Percentiles rank a stretch among this genome's conserved stretches.
These are phyloP conservation scores for Ibycter americanus DNA, from an alignment of 2,797 vertebrate species.

Conservation along the genomic window DNA sequence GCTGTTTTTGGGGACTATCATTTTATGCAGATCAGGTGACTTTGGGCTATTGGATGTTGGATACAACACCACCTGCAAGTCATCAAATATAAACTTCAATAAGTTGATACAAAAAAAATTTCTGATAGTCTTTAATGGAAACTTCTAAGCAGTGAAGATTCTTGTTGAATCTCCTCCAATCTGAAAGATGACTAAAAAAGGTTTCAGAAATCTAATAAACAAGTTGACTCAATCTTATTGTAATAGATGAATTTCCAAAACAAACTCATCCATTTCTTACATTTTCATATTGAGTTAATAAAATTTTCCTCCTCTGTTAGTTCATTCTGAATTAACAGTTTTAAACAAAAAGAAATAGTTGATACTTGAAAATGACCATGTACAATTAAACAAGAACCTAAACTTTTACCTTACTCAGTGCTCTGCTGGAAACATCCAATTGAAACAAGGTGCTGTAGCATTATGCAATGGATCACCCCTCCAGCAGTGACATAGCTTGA, in stretches of 20 bases:
- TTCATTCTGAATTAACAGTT: conserved; percentile 45
- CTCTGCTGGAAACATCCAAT: not conserved
- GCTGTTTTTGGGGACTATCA: conserved; percentile 93
- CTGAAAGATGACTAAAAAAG: not conserved
- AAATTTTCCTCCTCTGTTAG: conserved; percentile 28
- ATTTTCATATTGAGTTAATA: conserved; percentile 31
- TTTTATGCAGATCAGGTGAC: conserved; percentile 89
- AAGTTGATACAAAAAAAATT: not conserved
- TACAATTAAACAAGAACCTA: not conserved
- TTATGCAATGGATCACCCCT: not conserved
- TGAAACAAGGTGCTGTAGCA: not conserved
- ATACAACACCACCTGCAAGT: conserved; percentile 87
- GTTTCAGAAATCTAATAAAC: not conserved
- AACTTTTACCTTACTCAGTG: not conserved
- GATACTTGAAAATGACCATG: conserved; percentile 21
- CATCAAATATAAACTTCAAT: conserved; percentile 26
- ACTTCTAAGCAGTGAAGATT: not conserved
- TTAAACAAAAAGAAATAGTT: not conserved
- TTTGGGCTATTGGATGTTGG: conserved; percentile 93
- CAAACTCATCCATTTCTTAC: conserved; percentile 18
- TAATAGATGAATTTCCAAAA: conserved; percentile 4
- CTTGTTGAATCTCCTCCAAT: not conserved
- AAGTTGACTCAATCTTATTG: not conserved
- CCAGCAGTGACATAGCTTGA: not conserved
- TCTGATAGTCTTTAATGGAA: not conserved